Evolutionary conservation across 1,140 invertebrate genomes (phyloP), one percentile per base, ranked within the genome.

Genomic region (Galleria mellonella): DNA sequence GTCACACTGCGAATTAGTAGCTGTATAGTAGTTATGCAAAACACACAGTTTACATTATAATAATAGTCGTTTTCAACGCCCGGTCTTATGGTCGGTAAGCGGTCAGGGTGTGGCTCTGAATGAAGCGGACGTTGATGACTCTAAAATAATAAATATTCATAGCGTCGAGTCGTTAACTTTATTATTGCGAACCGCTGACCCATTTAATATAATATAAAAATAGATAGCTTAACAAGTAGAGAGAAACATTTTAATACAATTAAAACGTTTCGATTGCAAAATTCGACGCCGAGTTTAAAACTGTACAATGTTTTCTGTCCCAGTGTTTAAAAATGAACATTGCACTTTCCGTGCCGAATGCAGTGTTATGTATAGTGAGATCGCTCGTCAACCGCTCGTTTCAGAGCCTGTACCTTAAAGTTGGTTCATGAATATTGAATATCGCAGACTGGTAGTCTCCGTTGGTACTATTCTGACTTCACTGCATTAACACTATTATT

Each of bases 351-450:
- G 14, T 10, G 35, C 17, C 1, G 30, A n/a, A 37, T 9, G 17
- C 32, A 23, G 17, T 3, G 17, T 2, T 23, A 23, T 23, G 17
- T 23, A 23, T 23, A 3, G 35, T 9, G 15, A 17, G 9, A 9
- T 13, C 14, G 35, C 17, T 13, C 35, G 14, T 37, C 33, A 30
- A 43, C 27, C 51, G 32, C 53, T 42, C 29, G 37, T 41, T 51
- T 48, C 37, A 28, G 33, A 36, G 54, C 49, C 43, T 44, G 31
- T 29, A 29, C 43, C 44, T 32, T 38, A 43, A 68, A 68, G 57
- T 65, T 64, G 43, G 36, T 55, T 73, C 66, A 73, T 73, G 70
- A 70, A 73, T 73, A 73, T 73, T 70, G 67, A 70, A 68, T 55
- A 44, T 9, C 23, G 17, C 6, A 23, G 17, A 23, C 17, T 23